These are phyloP conservation scores for Cephus nigrinus DNA, from an alignment of 2,888 invertebrate genomes.

Conservation along the genomic window DNA sequence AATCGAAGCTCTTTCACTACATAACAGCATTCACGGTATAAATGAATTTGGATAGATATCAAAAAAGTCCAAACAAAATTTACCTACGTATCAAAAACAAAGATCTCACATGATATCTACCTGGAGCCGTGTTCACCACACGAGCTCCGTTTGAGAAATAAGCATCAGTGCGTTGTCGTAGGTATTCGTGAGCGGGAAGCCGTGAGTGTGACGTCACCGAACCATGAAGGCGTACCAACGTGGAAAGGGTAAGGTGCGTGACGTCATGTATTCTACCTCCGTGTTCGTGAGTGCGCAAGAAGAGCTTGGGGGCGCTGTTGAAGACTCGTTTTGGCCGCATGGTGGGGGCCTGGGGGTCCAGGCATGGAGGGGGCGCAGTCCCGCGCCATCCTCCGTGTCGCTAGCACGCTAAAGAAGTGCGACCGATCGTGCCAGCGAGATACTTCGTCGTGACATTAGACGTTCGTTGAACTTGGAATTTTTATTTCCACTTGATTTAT, in stretches of 20 bases:
- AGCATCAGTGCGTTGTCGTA: neutral
- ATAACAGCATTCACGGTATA: neutral
- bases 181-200: neutral
- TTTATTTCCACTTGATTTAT: neutral
- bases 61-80: neutral
- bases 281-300: slow-evolving; percentile 28
- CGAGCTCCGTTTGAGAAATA: neutral
- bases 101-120: neutral
- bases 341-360: slow-evolving; percentile 49
- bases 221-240: neutral
- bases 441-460: neutral
- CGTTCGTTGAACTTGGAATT: neutral
- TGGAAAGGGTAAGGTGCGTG: slow-evolving; percentile 20
- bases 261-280: slow-evolving; percentile 34
- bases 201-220: slow-evolving; percentile 2
- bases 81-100: neutral
- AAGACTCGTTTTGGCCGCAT: slow-evolving; percentile 42
- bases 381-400: slow-evolving; percentile 59
- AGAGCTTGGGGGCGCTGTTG: slow-evolving; percentile 34
- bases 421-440: neutral
- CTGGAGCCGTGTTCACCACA: neutral
- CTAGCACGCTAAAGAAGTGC: slow-evolving; percentile 37
- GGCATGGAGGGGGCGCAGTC: slow-evolving; percentile 60
- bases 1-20: neutral
- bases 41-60: neutral